phyloP scores from a whole-genome alignment of 2,113 vertebrate genomes.

The Nannospalax galili region DNA sequence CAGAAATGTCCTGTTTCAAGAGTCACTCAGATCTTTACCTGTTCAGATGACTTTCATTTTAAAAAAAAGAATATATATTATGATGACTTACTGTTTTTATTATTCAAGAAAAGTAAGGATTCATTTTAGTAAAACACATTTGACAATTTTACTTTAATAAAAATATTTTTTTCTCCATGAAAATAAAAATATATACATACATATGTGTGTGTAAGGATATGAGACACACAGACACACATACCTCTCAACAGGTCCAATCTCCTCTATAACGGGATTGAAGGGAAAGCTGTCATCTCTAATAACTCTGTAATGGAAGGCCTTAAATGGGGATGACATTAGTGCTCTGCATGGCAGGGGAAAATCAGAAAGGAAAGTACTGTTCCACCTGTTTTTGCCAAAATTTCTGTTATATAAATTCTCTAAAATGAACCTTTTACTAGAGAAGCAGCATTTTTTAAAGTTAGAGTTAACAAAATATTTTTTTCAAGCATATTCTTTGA shows the following conservation, averaged over 20 bases:
- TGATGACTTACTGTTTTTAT: background rate
- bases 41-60: background rate
- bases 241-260: conserved; percentile 53
- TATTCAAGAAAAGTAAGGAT: conserved; percentile 42
- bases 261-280: conserved; percentile 74
- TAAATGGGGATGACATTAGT: conserved; percentile 46
- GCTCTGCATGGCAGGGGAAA: background rate
- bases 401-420: background rate
- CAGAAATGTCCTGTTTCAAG: background rate
- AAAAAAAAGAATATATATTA: conserved; percentile 48
- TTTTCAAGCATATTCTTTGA: background rate
- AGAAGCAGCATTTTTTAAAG: background rate
- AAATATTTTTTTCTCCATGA: conserved; percentile 50
- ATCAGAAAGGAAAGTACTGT: conserved; percentile 5
- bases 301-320: conserved; percentile 1
- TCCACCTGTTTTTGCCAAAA: background rate
- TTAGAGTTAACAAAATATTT: background rate
- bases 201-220: background rate
- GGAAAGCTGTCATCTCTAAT: conserved; percentile 73
- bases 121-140: conserved; percentile 49
- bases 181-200: background rate
- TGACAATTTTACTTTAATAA: conserved; percentile 60
- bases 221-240: background rate
- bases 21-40: background rate
- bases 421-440: background rate